These are phyloP conservation scores for Narcine bancroftii DNA, from an alignment of 2,113 vertebrate species.

Conservation along the genomic window DNA sequence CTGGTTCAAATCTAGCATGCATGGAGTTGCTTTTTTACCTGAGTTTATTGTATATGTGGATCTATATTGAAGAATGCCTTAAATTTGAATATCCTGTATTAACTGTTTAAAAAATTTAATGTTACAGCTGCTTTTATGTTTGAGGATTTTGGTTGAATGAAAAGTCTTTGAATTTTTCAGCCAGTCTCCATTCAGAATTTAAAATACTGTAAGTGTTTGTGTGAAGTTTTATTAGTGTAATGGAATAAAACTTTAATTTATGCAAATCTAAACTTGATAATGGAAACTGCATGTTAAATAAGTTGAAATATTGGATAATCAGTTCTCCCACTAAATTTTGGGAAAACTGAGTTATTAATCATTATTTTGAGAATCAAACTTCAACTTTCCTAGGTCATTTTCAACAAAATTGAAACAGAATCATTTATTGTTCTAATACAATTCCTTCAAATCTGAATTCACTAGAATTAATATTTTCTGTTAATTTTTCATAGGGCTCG, in stretches of 20 bases:
- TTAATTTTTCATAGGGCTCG: conserved; percentile 68
- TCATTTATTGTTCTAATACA: neutral
- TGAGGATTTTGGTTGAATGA: conserved; percentile 32
- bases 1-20: no score
- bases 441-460: neutral
- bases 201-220: conserved; percentile 35
- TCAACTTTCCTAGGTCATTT: neutral
- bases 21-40: no score
- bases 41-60: neutral
- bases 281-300: conserved; percentile 20
- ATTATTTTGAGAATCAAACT: neutral
- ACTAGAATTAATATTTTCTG: neutral
- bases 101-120: conserved; percentile 30
- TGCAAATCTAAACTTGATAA: conserved; percentile 1
- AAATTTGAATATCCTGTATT: conserved; percentile 23
- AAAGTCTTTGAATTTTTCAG: conserved; percentile 11
- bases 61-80: neutral
- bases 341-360: neutral
- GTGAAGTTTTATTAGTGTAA: neutral
- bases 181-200: conserved; percentile 33
- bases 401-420: neutral
- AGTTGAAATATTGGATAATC: neutral
- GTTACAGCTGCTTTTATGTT: conserved; percentile 33
- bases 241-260: conserved; percentile 24
- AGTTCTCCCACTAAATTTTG: neutral